A percentile compares a stretch with the other conserved stretches of the same genome.
These are phyloP conservation scores for Ornithoptera priamus DNA, from an alignment of 2,888 invertebrate genomes.

Conservation along the genomic window DNA sequence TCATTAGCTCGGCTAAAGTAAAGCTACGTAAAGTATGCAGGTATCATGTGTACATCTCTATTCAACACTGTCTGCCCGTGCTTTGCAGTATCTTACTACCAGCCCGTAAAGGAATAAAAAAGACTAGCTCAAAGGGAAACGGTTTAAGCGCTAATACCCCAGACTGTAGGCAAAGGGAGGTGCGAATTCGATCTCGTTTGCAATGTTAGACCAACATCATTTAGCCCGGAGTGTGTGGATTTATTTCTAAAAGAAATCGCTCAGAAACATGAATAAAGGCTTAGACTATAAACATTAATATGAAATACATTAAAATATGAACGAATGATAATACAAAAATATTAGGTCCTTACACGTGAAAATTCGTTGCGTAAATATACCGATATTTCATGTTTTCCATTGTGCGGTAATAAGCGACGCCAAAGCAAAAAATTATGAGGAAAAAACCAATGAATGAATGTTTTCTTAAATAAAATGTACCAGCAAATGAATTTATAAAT, in stretches of 20 bases:
- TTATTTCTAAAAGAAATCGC: slow-evolving; percentile 29
- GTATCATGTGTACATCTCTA: slow-evolving; percentile 76
- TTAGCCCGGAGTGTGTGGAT: slow-evolving; percentile 7
- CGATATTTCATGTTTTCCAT: too few species aligned
- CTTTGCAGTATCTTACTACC: slow-evolving; percentile 58
- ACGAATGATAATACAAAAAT: too few species aligned
- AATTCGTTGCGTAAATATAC: too few species aligned
- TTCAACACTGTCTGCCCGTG: slow-evolving; percentile 60
- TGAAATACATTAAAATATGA: neutral
- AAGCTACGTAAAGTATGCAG: slow-evolving; percentile 67
- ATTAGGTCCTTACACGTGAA: too few species aligned
- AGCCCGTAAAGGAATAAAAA: slow-evolving; percentile 57
- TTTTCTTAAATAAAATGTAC: too few species aligned
- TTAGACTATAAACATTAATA: neutral
- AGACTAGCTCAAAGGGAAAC: slow-evolving; percentile 57
- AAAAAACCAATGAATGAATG: too few species aligned
- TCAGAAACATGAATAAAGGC: neutral
- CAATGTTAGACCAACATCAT: slow-evolving; percentile 13
- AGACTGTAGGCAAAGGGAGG: slow-evolving; percentile 57
- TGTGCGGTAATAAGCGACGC: too few species aligned
- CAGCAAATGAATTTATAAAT: too few species aligned
- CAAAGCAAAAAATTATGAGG: too few species aligned
- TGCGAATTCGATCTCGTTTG: slow-evolving; percentile 57
- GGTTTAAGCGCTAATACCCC: slow-evolving; percentile 43
- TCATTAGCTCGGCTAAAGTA: slow-evolving; percentile 75